phyloP scores from a whole-genome alignment of 2,113 vertebrate species.

The Gnathonemus echidnorhynchus region DNA sequence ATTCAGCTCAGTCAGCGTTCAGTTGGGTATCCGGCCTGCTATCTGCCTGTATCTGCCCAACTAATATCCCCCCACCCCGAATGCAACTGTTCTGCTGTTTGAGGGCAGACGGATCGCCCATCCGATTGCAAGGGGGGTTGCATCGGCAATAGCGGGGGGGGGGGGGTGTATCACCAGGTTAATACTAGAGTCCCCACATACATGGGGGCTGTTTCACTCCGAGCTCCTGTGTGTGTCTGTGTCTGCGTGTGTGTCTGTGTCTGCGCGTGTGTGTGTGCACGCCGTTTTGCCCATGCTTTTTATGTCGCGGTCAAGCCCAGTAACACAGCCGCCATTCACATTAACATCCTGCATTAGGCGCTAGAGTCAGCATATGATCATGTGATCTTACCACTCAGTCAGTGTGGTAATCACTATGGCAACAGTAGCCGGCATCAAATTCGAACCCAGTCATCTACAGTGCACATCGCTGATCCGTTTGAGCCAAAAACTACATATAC shows the following conservation, averaged over 20 bases:
- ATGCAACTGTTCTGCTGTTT: background rate
- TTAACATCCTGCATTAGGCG: background rate
- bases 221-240: too few species aligned
- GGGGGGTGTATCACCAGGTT: background rate
- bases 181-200: background rate
- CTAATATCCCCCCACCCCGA: background rate
- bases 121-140: background rate
- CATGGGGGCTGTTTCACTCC: background rate
- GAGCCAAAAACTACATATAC: background rate
- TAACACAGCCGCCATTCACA: background rate
- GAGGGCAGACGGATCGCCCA: background rate
- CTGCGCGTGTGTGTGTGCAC: too few species aligned
- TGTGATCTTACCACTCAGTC: background rate
- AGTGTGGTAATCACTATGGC: background rate
- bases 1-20: background rate
- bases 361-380: background rate
- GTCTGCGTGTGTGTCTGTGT: background rate
- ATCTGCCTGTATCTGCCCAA: background rate
- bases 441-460: background rate
- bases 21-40: background rate
- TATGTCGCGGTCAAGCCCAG: background rate
- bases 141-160: background rate
- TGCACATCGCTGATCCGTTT: background rate
- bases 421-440: background rate
- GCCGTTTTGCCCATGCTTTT: background rate